These are phyloP conservation scores for Campoletis sonorensis DNA, from an alignment of 1,140 invertebrate species.

Conservation along the genomic window DNA sequence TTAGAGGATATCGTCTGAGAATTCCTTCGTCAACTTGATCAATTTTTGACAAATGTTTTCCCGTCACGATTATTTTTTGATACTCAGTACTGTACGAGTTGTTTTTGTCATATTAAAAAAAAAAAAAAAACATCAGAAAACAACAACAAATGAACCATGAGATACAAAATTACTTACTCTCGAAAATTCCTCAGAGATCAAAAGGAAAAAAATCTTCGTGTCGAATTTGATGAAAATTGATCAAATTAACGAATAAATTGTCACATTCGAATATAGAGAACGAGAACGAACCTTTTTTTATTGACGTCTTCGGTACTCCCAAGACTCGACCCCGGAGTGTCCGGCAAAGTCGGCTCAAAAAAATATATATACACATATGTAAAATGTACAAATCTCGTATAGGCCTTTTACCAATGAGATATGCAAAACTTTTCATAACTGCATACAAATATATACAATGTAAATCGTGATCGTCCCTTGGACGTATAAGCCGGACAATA, in stretches of 20 bases:
- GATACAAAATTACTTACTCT: not conserved
- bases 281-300: constrained; percentile 18
- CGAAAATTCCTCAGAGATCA: not conserved
- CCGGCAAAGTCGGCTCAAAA: not conserved
- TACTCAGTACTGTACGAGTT: no score
- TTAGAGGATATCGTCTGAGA: not conserved
- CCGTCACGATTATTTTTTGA: not conserved
- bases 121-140: not conserved
- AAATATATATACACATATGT: not conserved
- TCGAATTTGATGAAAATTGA: not conserved
- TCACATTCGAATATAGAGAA: not conserved
- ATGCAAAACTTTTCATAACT: not conserved
- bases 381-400: constrained; percentile 31
- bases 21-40: not conserved
- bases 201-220: not conserved
- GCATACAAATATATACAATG: not conserved
- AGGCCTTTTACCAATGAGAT: constrained; percentile 28
- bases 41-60: not conserved
- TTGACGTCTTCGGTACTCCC: not conserved
- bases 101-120: not conserved
- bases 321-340: not conserved
- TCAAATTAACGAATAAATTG: not conserved
- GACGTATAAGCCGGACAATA: constrained; percentile 28
- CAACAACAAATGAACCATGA: no score
- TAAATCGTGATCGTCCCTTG: constrained; percentile 29